These are phyloP conservation scores for Octomys mimax DNA, from an alignment of 2,797 vertebrate genomes.

Conservation along the genomic window DNA sequence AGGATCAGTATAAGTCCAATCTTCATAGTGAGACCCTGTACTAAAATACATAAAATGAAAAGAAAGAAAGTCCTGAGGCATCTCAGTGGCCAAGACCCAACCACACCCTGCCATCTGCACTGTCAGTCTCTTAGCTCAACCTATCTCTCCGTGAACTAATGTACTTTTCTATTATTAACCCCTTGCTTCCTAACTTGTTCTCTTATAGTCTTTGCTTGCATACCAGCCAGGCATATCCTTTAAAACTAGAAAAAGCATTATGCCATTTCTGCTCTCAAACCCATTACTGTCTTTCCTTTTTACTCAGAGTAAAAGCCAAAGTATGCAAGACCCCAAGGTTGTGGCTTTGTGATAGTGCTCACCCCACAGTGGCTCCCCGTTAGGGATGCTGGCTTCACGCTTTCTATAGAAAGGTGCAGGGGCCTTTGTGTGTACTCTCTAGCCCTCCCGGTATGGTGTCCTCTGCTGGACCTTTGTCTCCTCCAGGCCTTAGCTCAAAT, in stretches of 20 bases:
- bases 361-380: background rate
- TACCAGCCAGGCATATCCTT: background rate
- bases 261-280: background rate
- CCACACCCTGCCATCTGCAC: background rate
- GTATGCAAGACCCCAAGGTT: background rate
- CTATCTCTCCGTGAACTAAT: background rate
- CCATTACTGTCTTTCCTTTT: background rate
- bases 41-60: too few species aligned
- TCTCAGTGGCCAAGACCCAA: accelerated
- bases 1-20: too few species aligned
- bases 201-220: background rate
- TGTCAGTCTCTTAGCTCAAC: background rate
- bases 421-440: background rate
- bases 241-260: background rate
- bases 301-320: background rate
- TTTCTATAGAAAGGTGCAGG: background rate
- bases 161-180: background rate
- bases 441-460: accelerated
- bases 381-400: background rate
- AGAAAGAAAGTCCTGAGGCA: accelerated
- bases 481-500: background rate
- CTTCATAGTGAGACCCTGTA: too few species aligned
- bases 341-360: background rate
- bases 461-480: background rate
- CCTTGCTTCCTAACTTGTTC: background rate